Base-by-base conservation (phyloP, 1,140 invertebrate species). In the Popillia japonica region DNA sequence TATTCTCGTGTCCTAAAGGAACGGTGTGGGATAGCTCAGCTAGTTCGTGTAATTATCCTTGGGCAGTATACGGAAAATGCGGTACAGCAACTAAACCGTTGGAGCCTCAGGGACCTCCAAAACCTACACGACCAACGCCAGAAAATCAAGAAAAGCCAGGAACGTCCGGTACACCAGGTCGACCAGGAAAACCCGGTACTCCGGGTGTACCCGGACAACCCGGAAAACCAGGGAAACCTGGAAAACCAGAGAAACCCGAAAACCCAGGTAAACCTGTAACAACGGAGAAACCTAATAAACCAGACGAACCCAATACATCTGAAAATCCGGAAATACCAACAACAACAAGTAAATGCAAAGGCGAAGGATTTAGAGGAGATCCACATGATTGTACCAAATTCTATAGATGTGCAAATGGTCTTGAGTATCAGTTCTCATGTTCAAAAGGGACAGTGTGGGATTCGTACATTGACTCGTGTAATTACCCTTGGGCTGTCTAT, bases 361-460 rank as follows among this genome's bases (percentile, higher is more conserved):
- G 86, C 11, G 90, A 90, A 83, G 91, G 90, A 42, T 92, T 91
- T 80, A 87, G 88, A 80, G 87, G 86, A 14, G 88, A 92, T 80
- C 83, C 86, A 75, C 86, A 87, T 20, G 88, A 93, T 81, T 94
- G 93, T 82, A 88, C 87, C 79, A 90, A 89, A 80, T 93, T 93
- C 82, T 92, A 91, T 81, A 84, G 90, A 77, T 91, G 90, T 80
- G 88, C 90, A 6, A 86, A 90, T 78, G 88, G 84, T 22, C 3
- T 40, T 14, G 89, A 87, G 79, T 90, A 91, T 80, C 88, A 91
- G 44, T 94, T 92, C 82, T 88, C 87, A 48, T 94, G 92, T 85
- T 91, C 89, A 0, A 85, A 86, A 11, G 92, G 91, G 68, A 93
- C 92, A 6, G 90, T 92, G 8, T 92, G 90, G 86, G 91, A 92